A percentile compares a stretch with the other conserved stretches of the same genome.
Evolutionary conservation across 2,797 vertebrate genomes (phyloP).

Genomic region (Phrynocephalus forsythii): DNA sequence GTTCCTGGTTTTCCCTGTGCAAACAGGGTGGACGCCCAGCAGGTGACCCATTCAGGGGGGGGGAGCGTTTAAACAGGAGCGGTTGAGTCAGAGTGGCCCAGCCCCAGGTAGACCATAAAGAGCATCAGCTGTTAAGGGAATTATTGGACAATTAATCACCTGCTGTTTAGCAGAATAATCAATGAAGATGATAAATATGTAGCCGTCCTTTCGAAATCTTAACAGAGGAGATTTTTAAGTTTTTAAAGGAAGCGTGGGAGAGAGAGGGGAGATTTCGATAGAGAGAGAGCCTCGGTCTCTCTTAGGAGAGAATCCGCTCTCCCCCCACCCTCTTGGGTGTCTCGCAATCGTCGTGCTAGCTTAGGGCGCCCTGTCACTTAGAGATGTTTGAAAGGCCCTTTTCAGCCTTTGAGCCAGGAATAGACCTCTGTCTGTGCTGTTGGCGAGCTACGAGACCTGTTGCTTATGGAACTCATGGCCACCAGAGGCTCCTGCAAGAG

Average conservation of each 20-base stretch:
- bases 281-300: not conserved
- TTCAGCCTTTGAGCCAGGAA: too few species aligned
- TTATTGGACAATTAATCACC: not conserved
- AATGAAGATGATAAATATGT: not conserved
- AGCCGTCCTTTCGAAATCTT: not conserved
- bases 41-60: not conserved
- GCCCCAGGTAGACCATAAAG: not conserved
- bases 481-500: too few species aligned
- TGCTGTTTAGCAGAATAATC: not conserved
- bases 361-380: too few species aligned
- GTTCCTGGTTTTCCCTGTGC: not conserved
- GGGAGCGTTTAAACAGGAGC: not conserved
- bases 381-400: too few species aligned
- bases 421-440: too few species aligned
- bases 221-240: not conserved
- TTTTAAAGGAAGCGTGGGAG: not conserved
- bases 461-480: too few species aligned
- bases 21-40: not conserved
- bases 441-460: too few species aligned
- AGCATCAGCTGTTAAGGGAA: not conserved
- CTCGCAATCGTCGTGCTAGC: too few species aligned
- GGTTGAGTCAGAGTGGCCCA: too few species aligned
- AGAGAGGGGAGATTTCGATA: not conserved
- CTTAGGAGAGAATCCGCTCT: not conserved
- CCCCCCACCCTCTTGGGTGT: too few species aligned